A percentile compares a stretch with the other conserved stretches of the same genome.
Evolutionary conservation across 2,113 vertebrate genomes (phyloP).

Genomic region (Pituophis catenifer): DNA sequence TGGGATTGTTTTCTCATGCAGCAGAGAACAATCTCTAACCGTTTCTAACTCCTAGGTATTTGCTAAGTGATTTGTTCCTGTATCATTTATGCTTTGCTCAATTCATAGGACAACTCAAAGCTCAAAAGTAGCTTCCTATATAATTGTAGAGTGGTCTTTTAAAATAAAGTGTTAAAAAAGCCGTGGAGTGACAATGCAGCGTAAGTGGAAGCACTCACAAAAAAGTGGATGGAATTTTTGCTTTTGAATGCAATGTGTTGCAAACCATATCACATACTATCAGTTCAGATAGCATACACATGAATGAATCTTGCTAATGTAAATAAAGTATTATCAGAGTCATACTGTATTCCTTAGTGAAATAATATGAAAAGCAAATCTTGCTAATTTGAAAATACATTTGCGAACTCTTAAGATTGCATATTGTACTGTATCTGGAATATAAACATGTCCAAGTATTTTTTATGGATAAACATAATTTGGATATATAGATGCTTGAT

Average conservation of each 20-base stretch:
- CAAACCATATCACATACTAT: background rate
- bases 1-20: constrained; percentile 47
- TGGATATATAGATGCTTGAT: background rate
- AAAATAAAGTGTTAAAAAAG: background rate
- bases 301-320: background rate
- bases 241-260: background rate
- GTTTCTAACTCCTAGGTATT: constrained; percentile 32
- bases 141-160: background rate
- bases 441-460: background rate
- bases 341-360: background rate
- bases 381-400: background rate
- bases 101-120: constrained; percentile 23
- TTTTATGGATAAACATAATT: background rate
- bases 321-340: background rate
- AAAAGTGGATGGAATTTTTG: background rate
- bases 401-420: background rate
- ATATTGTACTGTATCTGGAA: background rate
- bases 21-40: constrained; percentile 50
- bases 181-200: constrained; percentile 2
- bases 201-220: background rate
- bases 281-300: background rate
- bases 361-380: background rate
- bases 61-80: constrained; percentile 39
- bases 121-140: background rate
- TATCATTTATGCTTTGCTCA: constrained; percentile 42